These are phyloP conservation scores for Gastrophryne carolinensis DNA, from an alignment of 2,797 vertebrate genomes.

Conservation along the genomic window DNA sequence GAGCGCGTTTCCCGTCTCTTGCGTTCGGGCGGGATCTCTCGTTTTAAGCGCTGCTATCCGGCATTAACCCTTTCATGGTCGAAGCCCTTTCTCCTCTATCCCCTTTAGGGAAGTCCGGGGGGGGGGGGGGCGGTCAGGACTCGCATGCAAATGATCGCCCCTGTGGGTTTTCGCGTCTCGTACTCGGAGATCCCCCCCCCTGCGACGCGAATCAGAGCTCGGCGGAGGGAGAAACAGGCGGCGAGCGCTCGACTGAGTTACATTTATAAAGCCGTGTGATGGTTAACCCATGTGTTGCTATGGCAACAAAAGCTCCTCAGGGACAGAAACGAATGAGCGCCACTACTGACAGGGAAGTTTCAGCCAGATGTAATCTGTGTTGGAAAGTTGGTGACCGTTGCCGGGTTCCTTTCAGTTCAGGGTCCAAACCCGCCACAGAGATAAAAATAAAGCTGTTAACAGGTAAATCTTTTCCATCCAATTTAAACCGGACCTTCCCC, in stretches of 20 bases:
- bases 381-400: slow-evolving; percentile 9
- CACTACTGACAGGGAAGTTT: slow-evolving; percentile 40
- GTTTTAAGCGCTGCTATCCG: slow-evolving; percentile 18
- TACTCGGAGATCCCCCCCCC: background rate
- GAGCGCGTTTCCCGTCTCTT: background rate
- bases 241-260: background rate
- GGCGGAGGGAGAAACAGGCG: slow-evolving; percentile 7
- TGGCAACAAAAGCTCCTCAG: slow-evolving; percentile 48
- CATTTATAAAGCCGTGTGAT: slow-evolving; percentile 42
- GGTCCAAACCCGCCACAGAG: too few species aligned
- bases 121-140: background rate
- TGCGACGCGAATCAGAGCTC: slow-evolving; percentile 14
- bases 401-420: background rate
- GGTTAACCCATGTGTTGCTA: slow-evolving; percentile 48
- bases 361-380: slow-evolving; percentile 17
- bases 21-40: background rate
- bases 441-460: too few species aligned
- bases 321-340: slow-evolving; percentile 33
- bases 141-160: background rate
- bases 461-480: too few species aligned
- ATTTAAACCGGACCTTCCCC: too few species aligned
- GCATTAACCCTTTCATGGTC: slow-evolving; percentile 15
- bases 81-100: too few species aligned
- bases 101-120: too few species aligned
- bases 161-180: background rate